Conservation (phyloP, 1,140 invertebrate genomes). For the Bemisia tabaci region DNA sequence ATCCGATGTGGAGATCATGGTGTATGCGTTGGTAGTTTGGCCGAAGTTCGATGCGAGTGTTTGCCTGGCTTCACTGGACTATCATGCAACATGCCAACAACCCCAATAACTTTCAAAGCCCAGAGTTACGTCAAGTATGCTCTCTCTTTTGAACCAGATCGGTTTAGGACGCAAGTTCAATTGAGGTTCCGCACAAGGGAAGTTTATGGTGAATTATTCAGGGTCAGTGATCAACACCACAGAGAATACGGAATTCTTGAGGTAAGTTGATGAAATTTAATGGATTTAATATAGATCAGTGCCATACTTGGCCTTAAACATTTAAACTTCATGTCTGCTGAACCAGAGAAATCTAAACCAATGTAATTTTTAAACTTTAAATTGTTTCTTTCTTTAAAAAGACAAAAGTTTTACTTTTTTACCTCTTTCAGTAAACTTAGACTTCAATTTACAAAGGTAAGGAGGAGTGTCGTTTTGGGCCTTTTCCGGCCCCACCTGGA, state of each 20-base stretch:
- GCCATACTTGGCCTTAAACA: background rate
- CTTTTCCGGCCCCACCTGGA: no score
- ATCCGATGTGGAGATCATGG: conserved; percentile 82
- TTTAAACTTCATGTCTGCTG: no score
- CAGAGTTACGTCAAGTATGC: conserved; percentile 94
- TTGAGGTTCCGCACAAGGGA: conserved; percentile 84
- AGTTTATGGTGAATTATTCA: conserved; percentile 77
- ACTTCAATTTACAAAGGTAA: no score
- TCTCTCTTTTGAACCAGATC: conserved; percentile 81
- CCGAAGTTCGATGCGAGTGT: conserved; percentile 79
- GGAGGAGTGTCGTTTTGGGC: no score
- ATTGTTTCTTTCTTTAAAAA: background rate
- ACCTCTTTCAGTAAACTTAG: no score
- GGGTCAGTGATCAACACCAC: conserved; percentile 87
- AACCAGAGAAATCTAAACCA: background rate
- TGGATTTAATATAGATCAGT: background rate
- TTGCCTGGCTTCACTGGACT: conserved; percentile 82
- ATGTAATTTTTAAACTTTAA: no score
- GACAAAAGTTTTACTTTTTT: no score
- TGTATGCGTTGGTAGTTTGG: conserved; percentile 79
- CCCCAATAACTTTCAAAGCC: conserved; percentile 74
- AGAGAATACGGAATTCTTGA: conserved; percentile 89
- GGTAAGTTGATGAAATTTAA: conserved; percentile 38
- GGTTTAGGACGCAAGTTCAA: conserved; percentile 83
- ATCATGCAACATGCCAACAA: conserved; percentile 68